Base-by-base conservation (phyloP, 2,888 invertebrate genomes). In the Lithophane semibrunnea region DNA sequence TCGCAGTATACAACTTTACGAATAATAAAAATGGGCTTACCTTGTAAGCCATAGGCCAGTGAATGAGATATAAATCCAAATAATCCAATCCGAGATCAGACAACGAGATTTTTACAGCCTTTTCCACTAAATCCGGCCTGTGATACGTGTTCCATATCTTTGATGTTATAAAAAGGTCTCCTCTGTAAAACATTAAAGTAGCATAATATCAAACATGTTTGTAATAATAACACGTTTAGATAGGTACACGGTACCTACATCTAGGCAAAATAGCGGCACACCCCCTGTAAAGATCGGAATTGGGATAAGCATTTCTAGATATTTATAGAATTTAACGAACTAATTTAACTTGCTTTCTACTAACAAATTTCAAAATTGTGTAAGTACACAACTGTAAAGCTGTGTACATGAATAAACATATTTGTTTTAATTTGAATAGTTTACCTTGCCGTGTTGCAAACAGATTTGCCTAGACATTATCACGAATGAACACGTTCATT, bases 41-140 rank as follows among this genome's bases (percentile, higher is more conserved):
- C 95, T 98, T 97, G 91, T 98, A 98, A 4, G 97, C 98, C 94
- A 98, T 97, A 56, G 99, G 99, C 98, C 98, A 99, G 93, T 99
- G 99, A 85, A 99, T 98, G 24, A 99, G 97, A 92, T 98, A 99
- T 77, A 99, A 96, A 94, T 99, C 98, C 79, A 99, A 91, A 92
- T 99, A 99, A 21, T 97, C 97, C 37, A 98, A 92, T n/a, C 97
- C 97, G 69, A 99, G 97, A 92, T 98, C 97, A 44, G 96, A 94
- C 69, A 99, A 92, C 9, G 98, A 98, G 63, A 96, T 96, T 90
- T 97, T 97, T 72, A 98, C 93, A 42, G 97, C 97, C 56, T 97
- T 94, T 85, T 97, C 97, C 0, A 98, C 99, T 79, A 98, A 93
- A 83, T 98, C 98, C 58, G 97, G 97, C 81, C 97, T 97, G 86